Base-by-base conservation (phyloP, 2,797 vertebrate genomes). In the Acanthiza pusilla region DNA sequence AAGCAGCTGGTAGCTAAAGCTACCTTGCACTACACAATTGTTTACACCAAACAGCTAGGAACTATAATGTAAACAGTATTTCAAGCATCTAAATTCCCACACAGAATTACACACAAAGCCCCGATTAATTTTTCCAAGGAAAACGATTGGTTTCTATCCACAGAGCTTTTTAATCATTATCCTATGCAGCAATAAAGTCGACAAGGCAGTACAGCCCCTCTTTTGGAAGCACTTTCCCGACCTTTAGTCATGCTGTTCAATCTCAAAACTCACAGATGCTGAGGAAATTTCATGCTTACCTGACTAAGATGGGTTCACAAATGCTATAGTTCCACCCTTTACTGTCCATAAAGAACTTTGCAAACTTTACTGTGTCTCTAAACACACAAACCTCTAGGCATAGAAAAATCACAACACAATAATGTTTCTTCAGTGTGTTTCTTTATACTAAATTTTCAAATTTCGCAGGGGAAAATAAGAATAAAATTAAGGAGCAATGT, bases 1-100 rank as follows among this genome's bases (percentile, higher is more conserved):
- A 95, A 96, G 85, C 85, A 95, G 78, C 87, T 96, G 78, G 30
- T 30, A 51, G 91, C 70, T 83, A 47, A 78, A 89, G 66, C 50
- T 91, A 92, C 48, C 38, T 38, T 94, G 76, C 91, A 82, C 42
- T 91, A 85, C 85, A 61, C 60, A 89, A 92, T 51, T 97, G 90
- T 91, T 96, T 96, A 91, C 50, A 93, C 27, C 53, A 94, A 96
- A 90, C 51, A 96, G 67, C 89, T 76, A 95, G 57, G 73, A 95
- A 89, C 67, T 74, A 63, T 5, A 92, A 72, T 19, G 8, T 85
- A 95, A 96, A 91, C 34, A 82, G 32, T 91, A 94, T 88, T 94
- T 84, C 61, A 93, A 71, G 71, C 42, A 96, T 88, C 60, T 85
- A 47, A 55, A 42, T 88, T 75, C 42, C 60, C 53, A 55, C 20